Base-by-base conservation (phyloP, 1,140 invertebrate genomes). In the Anastrepha obliqua region DNA sequence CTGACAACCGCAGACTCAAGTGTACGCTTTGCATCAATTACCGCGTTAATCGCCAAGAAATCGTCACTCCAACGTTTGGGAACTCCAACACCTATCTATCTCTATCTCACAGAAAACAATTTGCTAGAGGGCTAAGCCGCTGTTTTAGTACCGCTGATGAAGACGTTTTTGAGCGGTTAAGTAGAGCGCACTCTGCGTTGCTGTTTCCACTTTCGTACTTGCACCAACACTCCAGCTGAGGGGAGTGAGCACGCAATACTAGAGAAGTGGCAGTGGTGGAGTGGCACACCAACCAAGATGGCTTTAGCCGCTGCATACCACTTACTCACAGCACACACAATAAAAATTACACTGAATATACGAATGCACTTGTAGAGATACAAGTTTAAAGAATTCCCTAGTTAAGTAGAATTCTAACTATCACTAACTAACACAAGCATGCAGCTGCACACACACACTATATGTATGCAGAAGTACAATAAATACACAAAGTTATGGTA, bases 121-220 rank as follows among this genome's bases (percentile, higher is more conserved):
- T 65, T 29, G 39, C 39, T 65, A 20, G 60, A 39, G n/a, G 39
- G 4, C 65, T 67, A 29, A 39, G 29, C 8, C 65, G 8, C 65
- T 11, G 39, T 42, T 20, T 29, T 13, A 4, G 70, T 15, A 47
- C 4, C 13, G 17, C 15, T 74, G 70, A 51, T 74, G 17, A 74
- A 74, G 70, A 74, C n/a, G 70, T 74, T 74, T 17, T 74, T 74
- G 9, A 78, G 74, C 44, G 29, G 74, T 51, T 47, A 78, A 78
- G 44, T 78, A n/a, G 74, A 78, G 74, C 74, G 74, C 74, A 51
- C 17, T 13, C n/a, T 62, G 60, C 9, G 60, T 62, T 62, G 60
- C 15, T 29, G 47, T 15, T 51, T 74, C 44, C 42, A 55, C 47
- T 55, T 44, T 20, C 5, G 47, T 51, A 17, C 47, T 2, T 81